Evolutionary conservation across 2,888 invertebrate species (phyloP).

Genomic region (Drosophila acutilabella): DNA sequence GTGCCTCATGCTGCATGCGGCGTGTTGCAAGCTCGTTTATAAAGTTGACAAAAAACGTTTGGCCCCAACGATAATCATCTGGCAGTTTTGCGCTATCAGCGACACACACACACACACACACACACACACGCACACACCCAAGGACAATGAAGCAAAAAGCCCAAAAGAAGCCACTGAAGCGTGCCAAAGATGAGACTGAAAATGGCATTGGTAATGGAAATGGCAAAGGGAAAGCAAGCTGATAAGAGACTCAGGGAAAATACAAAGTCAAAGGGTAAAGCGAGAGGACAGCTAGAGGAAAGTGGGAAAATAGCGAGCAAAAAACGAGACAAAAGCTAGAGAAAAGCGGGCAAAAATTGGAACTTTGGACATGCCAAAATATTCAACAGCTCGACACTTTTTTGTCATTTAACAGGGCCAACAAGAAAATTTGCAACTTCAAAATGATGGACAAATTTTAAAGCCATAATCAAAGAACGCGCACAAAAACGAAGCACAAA

Average conservation of each 20-base stretch:
- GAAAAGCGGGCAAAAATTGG: neutral
- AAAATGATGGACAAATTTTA: slow-evolving; percentile 61
- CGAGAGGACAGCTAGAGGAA: neutral
- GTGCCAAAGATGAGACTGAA: slow-evolving; percentile 42
- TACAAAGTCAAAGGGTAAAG: neutral
- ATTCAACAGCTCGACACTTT: slow-evolving; percentile 64
- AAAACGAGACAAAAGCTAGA: neutral
- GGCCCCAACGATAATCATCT: slow-evolving; percentile 73
- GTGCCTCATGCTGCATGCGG: slow-evolving; percentile 58
- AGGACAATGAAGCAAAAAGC: slow-evolving; percentile 29
- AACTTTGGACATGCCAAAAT: slow-evolving; percentile 8
- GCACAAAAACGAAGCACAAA: neutral
- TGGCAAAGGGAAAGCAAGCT: slow-evolving; percentile 7
- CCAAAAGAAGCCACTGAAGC: slow-evolving; percentile 55
- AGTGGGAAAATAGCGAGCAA: neutral
- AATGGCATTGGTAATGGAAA: slow-evolving; percentile 12
- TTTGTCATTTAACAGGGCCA: slow-evolving; percentile 47
- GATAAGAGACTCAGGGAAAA: neutral
- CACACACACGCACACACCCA: slow-evolving; percentile 54
- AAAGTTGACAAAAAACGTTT: slow-evolving; percentile 79
- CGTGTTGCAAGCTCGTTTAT: slow-evolving; percentile 72
- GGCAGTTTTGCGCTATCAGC: slow-evolving; percentile 80
- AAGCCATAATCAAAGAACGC: slow-evolving; percentile 18
- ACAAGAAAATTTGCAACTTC: slow-evolving; percentile 36
- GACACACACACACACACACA: slow-evolving; percentile 63